These are phyloP conservation scores for Leptura quadrifasciata DNA, from an alignment of 2,888 invertebrate genomes.

Conservation along the genomic window DNA sequence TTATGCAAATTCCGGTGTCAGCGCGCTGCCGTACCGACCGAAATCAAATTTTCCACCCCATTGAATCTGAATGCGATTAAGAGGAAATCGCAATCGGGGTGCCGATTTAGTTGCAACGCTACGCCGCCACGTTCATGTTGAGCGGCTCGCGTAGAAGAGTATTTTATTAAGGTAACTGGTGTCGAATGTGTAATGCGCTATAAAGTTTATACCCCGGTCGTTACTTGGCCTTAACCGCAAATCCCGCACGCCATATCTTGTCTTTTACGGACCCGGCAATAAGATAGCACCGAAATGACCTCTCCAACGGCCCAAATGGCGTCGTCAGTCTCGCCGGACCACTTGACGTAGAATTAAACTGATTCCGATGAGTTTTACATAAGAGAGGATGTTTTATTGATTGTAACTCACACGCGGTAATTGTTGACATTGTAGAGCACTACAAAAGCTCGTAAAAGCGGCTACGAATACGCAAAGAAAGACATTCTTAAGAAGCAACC, in stretches of 20 bases:
- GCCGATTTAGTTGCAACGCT: slow-evolving; percentile 35
- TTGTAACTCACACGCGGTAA: slow-evolving; percentile 54
- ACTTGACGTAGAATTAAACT: slow-evolving; percentile 68
- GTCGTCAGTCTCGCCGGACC: slow-evolving; percentile 69
- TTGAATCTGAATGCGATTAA: slow-evolving; percentile 72
- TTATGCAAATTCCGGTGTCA: slow-evolving; percentile 71
- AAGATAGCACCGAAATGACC: slow-evolving; percentile 71
- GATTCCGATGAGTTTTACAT: slow-evolving; percentile 62
- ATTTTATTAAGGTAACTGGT: slow-evolving; percentile 73
- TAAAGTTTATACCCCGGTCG: slow-evolving; percentile 73
- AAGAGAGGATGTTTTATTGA: slow-evolving; percentile 48
- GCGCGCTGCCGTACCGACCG: slow-evolving; percentile 66
- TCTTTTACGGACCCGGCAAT: slow-evolving; percentile 71
- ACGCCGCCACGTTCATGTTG: slow-evolving; percentile 33
- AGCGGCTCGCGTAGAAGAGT: slow-evolving; percentile 63
- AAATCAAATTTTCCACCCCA: slow-evolving; percentile 72
- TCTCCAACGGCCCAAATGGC: slow-evolving; percentile 69
- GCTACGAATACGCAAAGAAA: slow-evolving; percentile 45
- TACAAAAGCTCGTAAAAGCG: slow-evolving; percentile 63
- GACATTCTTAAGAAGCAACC: slow-evolving; percentile 67
- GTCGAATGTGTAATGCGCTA: slow-evolving; percentile 73
- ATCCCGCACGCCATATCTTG: slow-evolving; percentile 70
- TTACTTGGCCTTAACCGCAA: slow-evolving; percentile 72
- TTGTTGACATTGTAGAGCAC: slow-evolving; percentile 61
- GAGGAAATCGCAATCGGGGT: slow-evolving; percentile 62